These are phyloP conservation scores for Cabera pusaria DNA, from an alignment of 2,888 invertebrate genomes.

Conservation along the genomic window DNA sequence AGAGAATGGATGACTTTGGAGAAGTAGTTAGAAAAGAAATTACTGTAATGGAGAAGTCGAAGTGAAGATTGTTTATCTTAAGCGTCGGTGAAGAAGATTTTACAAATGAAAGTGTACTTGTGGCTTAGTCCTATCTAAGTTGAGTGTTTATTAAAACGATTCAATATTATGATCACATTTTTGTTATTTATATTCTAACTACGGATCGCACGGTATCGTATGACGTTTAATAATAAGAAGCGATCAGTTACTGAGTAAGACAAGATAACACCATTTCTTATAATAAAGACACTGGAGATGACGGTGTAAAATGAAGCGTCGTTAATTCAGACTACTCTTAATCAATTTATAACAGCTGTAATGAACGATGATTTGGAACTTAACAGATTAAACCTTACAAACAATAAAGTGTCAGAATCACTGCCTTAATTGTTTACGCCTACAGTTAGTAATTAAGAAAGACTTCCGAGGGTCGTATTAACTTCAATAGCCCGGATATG, in stretches of 20 bases:
- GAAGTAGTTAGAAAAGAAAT: slow-evolving; percentile 12
- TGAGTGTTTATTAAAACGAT: too few species aligned
- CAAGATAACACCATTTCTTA: background rate
- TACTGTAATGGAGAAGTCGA: slow-evolving; percentile 4
- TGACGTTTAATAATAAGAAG: background rate
- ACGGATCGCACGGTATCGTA: too few species aligned
- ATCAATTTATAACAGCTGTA: slow-evolving; percentile 24
- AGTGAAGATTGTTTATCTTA: background rate
- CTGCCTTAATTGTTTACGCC: slow-evolving; percentile 52
- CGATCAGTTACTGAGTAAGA: background rate
- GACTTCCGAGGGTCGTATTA: slow-evolving; percentile 54
- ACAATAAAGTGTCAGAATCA: slow-evolving; percentile 32
- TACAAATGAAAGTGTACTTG: too few species aligned
- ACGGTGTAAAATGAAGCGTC: slow-evolving; percentile 12
- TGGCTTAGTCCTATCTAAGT: too few species aligned
- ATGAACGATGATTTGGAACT: slow-evolving; percentile 28
- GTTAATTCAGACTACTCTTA: slow-evolving; percentile 14
- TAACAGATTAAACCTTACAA: slow-evolving; percentile 30
- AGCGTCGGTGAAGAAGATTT: too few species aligned
- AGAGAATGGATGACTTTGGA: slow-evolving; percentile 7
- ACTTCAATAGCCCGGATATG: slow-evolving; percentile 61
- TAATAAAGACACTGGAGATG: slow-evolving; percentile 1
- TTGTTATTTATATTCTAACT: too few species aligned
- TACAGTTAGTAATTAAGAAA: slow-evolving; percentile 53
- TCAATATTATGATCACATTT: too few species aligned